A percentile compares a stretch with the other conserved stretches of the same genome.
These are phyloP conservation scores for Brachionichthys hirsutus DNA, from an alignment of 2,113 vertebrate genomes.

Conservation along the genomic window DNA sequence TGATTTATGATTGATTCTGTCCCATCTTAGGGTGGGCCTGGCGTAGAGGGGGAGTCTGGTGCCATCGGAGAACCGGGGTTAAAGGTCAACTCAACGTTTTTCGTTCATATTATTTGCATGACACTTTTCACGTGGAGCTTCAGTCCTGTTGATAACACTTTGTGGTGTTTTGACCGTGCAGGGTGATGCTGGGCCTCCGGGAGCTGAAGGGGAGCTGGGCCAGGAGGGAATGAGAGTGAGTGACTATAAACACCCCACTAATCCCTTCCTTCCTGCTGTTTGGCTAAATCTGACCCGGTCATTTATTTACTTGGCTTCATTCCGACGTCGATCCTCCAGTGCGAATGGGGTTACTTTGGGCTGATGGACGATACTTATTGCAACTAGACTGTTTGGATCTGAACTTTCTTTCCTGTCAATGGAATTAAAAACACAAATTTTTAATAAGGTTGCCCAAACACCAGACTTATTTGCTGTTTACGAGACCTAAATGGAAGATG, in stretches of 20 bases:
- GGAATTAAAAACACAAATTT: no score
- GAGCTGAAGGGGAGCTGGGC: slow-evolving; percentile 82
- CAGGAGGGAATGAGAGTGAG: slow-evolving; percentile 87
- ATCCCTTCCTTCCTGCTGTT: slow-evolving; percentile 38
- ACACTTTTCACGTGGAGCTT: slow-evolving; percentile 10
- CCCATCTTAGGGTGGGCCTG: slow-evolving; percentile 82
- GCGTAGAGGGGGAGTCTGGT: slow-evolving; percentile 87
- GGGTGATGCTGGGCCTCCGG: slow-evolving; percentile 82
- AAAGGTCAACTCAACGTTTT: slow-evolving; percentile 78
- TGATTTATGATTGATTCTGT: not conserved
- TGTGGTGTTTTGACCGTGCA: slow-evolving; percentile 61
- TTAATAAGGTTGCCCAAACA: no score
- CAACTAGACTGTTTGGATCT: not conserved
- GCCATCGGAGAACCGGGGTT: slow-evolving; percentile 85
- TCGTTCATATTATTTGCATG: no score
- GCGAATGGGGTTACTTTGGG: slow-evolving; percentile 26
- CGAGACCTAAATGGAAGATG: no score
- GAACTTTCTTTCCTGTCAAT: no score
- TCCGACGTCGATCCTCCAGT: slow-evolving; percentile 5
- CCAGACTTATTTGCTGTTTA: no score
- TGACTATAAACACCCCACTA: slow-evolving; percentile 36
- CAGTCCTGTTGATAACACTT: slow-evolving; percentile 6
- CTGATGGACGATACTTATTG: slow-evolving; percentile 24
- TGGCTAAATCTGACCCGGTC: slow-evolving; percentile 28
- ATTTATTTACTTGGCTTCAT: slow-evolving; percentile 32